These are phyloP conservation scores for Panthera tigris DNA, from an alignment of 2,113 vertebrate species.

Conservation along the genomic window DNA sequence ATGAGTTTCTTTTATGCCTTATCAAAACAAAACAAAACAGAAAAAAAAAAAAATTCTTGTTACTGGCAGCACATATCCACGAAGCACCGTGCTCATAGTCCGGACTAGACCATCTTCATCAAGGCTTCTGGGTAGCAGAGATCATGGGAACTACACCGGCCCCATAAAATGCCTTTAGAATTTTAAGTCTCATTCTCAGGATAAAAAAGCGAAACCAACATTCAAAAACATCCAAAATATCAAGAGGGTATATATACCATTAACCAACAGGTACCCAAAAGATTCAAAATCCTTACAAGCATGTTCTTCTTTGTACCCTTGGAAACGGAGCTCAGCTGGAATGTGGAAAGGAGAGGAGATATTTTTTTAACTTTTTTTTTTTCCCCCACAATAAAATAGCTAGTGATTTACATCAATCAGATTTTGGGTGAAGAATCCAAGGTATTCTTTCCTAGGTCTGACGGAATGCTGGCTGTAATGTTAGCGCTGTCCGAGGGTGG, in stretches of 20 bases:
- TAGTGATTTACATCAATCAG: constrained; percentile 71
- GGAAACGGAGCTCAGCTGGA: constrained; percentile 72
- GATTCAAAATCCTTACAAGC: constrained; percentile 74
- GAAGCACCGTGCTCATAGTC: constrained; percentile 89
- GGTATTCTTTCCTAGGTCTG: constrained; percentile 27
- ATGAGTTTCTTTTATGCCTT: constrained; percentile 93
- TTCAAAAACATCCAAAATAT: constrained; percentile 77
- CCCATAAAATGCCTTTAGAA: constrained; percentile 69
- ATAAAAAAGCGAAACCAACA: constrained; percentile 74
- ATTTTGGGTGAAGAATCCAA: constrained; percentile 66
- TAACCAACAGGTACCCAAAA: constrained; percentile 81
- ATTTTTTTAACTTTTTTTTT: constrained; percentile 57
- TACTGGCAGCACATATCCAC: constrained; percentile 89
- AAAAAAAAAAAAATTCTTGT: constrained; percentile 77
- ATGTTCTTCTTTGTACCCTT: constrained; percentile 66
- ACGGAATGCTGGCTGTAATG: constrained; percentile 44
- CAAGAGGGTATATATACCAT: constrained; percentile 69
- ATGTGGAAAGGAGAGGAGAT: constrained; percentile 79
- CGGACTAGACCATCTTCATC: constrained; percentile 85
- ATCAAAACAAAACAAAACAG: constrained; percentile 82
- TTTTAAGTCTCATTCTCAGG: constrained; percentile 80
- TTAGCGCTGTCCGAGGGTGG: constrained; percentile 57
- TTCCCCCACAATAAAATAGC: constrained; percentile 67
- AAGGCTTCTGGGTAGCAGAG: constrained; percentile 83
- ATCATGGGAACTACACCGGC: constrained; percentile 71